These are phyloP conservation scores for Drosophila recens DNA, from an alignment of 2,888 invertebrate species.

Conservation along the genomic window DNA sequence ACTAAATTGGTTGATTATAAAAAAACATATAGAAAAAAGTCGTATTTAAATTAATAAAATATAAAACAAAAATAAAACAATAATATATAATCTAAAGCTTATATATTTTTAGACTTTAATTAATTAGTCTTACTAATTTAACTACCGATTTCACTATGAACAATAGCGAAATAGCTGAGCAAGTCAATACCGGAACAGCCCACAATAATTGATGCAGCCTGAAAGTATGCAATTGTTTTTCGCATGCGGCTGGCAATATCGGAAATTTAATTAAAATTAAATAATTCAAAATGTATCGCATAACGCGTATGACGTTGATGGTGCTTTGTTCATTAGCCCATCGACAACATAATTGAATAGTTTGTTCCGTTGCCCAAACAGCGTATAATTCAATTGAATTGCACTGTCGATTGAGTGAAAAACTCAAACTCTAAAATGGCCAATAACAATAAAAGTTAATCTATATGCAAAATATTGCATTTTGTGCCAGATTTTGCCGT, in stretches of 20 bases:
- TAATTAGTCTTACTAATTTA: not conserved
- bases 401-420: not conserved
- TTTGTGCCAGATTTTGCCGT: slow-evolving; percentile 17
- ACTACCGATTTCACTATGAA: not conserved
- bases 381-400: slow-evolving; percentile 63
- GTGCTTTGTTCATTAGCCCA: slow-evolving; percentile 63
- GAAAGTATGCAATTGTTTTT: slow-evolving; percentile 43
- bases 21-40: too few relatives aligned
- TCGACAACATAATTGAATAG: slow-evolving; percentile 64
- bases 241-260: slow-evolving; percentile 11
- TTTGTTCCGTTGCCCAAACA: slow-evolving; percentile 46
- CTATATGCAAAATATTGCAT: slow-evolving; percentile 13
- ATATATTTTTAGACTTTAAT: too few relatives aligned
- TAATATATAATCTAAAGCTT: too few relatives aligned
- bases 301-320: slow-evolving; percentile 23
- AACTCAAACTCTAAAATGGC: slow-evolving; percentile 38
- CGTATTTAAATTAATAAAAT: too few relatives aligned
- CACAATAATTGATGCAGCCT: slow-evolving; percentile 13
- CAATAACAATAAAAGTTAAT: slow-evolving; percentile 61
- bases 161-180: not conserved
- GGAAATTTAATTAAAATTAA: slow-evolving; percentile 72
- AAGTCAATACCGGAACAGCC: not conserved
- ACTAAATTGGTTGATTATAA: too few relatives aligned
- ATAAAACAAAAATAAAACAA: too few relatives aligned
- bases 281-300: slow-evolving; percentile 67